A percentile compares a stretch with the other conserved stretches of the same genome.
phyloP scores from a whole-genome alignment of 2,888 invertebrate species.

The Apotomis turbidana region DNA sequence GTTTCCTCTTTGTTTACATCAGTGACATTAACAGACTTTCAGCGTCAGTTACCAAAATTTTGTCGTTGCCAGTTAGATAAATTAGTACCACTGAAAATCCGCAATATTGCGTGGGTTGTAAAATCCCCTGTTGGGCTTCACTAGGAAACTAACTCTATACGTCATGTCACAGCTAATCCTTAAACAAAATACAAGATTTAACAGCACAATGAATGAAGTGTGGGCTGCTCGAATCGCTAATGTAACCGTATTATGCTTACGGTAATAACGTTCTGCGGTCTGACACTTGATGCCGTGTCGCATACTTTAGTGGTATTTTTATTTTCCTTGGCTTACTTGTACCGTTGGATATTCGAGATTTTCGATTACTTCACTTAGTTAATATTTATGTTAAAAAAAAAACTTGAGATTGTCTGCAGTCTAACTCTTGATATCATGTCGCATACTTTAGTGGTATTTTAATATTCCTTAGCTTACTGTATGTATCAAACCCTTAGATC shows the following conservation, averaged over 20 bases:
- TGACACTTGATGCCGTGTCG: slow-evolving; percentile 1
- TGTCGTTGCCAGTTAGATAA: no score
- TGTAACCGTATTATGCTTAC: slow-evolving; percentile 12
- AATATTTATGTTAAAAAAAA: no score
- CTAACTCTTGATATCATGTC: not conserved
- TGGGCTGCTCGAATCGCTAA: not conserved
- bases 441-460: not conserved
- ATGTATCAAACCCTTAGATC: not conserved
- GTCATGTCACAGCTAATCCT: no score
- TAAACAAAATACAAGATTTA: not conserved
- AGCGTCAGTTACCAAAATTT: no score
- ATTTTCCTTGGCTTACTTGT: not conserved
- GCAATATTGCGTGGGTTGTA: no score
- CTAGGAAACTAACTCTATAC: no score
- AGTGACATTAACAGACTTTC: no score
- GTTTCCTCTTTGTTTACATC: no score
- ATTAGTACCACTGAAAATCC: no score
- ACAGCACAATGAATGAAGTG: not conserved
- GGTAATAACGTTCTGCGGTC: slow-evolving; percentile 1
- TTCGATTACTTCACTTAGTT: no score
- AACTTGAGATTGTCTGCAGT: not conserved
- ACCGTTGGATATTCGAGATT: not conserved
- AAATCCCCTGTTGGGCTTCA: no score
- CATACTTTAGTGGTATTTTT: not conserved
- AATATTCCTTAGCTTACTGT: not conserved